Evolutionary conservation across 2,113 vertebrate genomes (phyloP).

Genomic region (Ia io): DNA sequence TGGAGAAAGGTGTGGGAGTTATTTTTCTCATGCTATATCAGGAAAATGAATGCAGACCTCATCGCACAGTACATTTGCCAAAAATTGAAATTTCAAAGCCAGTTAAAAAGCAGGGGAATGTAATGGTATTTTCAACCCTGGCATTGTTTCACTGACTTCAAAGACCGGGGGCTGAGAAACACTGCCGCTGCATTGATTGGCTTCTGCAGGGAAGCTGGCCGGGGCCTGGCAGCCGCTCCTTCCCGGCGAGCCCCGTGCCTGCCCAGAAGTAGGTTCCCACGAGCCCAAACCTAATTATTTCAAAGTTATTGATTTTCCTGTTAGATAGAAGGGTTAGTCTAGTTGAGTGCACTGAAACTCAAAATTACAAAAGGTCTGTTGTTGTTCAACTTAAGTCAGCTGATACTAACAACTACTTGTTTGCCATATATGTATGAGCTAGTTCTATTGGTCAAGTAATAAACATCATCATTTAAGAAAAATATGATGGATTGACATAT

Average conservation of each 20-base stretch:
- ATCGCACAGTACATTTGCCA: slow-evolving; percentile 44
- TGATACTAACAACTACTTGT: slow-evolving; percentile 59
- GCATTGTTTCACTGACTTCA: slow-evolving; percentile 41
- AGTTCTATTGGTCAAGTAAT: slow-evolving; percentile 56
- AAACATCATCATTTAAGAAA: slow-evolving; percentile 33
- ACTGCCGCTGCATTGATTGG: slow-evolving; percentile 39
- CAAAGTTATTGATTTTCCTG: slow-evolving; percentile 50
- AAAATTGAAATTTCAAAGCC: slow-evolving; percentile 54
- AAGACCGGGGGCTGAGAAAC: slow-evolving; percentile 28
- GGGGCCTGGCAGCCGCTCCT: slow-evolving; percentile 22
- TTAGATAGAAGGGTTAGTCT: slow-evolving; percentile 53
- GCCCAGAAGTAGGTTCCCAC: slow-evolving; percentile 31
- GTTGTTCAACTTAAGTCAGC: slow-evolving; percentile 42
- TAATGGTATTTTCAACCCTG: slow-evolving; percentile 57
- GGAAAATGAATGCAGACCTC: slow-evolving; percentile 66
- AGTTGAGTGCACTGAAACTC: slow-evolving; percentile 13
- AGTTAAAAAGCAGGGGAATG: slow-evolving; percentile 53
- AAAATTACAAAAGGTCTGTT: slow-evolving; percentile 23
- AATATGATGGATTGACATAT: slow-evolving; percentile 36
- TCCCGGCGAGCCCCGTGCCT: slow-evolving; percentile 14
- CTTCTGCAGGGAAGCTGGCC: slow-evolving; percentile 31
- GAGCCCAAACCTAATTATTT: slow-evolving; percentile 62
- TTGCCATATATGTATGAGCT: slow-evolving; percentile 46
- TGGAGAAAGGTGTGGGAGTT: slow-evolving; percentile 57
- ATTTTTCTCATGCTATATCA: slow-evolving; percentile 57